A percentile compares a stretch with the other conserved stretches of the same genome.
Evolutionary conservation across 2,888 invertebrate species (phyloP).

Genomic region (Dilophus febrilis): DNA sequence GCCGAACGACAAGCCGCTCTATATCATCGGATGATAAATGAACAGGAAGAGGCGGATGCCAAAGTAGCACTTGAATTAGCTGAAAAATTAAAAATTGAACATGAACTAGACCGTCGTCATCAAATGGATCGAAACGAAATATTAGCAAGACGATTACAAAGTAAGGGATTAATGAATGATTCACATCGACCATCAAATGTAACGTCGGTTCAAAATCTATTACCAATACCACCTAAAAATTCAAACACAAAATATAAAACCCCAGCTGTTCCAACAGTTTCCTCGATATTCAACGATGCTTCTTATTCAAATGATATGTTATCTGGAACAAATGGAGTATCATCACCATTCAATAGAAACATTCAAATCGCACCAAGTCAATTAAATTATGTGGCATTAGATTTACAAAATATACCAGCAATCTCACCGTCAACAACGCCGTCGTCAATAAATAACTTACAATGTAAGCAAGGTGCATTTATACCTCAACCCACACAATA

Average conservation of each 20-base stretch:
- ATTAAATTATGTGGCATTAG: slow-evolving; percentile 10
- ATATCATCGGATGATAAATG: slow-evolving; percentile 40
- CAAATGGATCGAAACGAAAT: slow-evolving; percentile 36
- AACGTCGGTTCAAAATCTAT: slow-evolving; percentile 3
- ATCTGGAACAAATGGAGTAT: background rate
- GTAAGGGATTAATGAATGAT: slow-evolving; percentile 12
- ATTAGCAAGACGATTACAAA: slow-evolving; percentile 35
- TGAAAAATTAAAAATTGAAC: slow-evolving; percentile 41
- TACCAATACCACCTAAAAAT: slow-evolving; percentile 5
- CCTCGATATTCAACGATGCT: too few species aligned
- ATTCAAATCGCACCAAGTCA: slow-evolving; percentile 3
- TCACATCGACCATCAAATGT: slow-evolving; percentile 4
- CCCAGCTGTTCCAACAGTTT: too few species aligned
- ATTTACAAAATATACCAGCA: slow-evolving; percentile 6
- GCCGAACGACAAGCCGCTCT: slow-evolving; percentile 43
- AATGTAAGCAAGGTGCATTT: background rate
- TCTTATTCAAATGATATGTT: too few species aligned
- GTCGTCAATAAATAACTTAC: too few species aligned
- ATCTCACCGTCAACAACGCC: slow-evolving; percentile 3
- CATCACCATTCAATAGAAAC: slow-evolving; percentile 1
- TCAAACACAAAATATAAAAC: background rate
- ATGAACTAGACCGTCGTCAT: slow-evolving; percentile 32
- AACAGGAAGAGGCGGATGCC: slow-evolving; percentile 54
- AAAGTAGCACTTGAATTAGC: slow-evolving; percentile 48
- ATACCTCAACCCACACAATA: slow-evolving; percentile 5